These are phyloP conservation scores for Melozone crissalis DNA, from an alignment of 2,113 vertebrate genomes.

Conservation along the genomic window DNA sequence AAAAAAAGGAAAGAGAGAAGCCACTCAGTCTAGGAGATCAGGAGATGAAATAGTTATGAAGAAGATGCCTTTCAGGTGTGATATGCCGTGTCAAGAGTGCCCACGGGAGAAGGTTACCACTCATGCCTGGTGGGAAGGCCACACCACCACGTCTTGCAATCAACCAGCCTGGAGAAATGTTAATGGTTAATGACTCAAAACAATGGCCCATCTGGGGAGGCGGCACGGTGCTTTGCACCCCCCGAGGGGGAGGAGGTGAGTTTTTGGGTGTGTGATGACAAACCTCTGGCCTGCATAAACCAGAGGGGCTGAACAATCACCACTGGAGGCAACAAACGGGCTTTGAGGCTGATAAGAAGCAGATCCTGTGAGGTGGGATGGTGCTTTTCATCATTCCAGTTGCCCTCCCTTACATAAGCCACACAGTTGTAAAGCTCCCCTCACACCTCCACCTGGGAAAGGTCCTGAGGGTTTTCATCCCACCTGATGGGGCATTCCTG, in stretches of 20 bases:
- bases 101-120: background rate
- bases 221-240: background rate
- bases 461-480: background rate
- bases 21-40: background rate
- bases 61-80: background rate
- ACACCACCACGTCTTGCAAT: background rate
- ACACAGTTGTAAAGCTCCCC: background rate
- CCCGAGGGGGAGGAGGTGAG: background rate
- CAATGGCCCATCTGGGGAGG: background rate
- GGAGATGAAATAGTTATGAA: background rate
- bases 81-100: fast-evolving
- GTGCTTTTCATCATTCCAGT: background rate
- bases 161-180: background rate
- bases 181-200: background rate
- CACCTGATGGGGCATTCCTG: background rate
- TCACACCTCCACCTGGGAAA: background rate
- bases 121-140: background rate
- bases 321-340: background rate
- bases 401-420: background rate
- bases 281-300: background rate
- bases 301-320: background rate
- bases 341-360: background rate
- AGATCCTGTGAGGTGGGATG: background rate
- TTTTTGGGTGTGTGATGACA: background rate
- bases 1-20: background rate